Evolutionary conservation across 2,888 invertebrate genomes (phyloP).

Genomic region (Fragum fragum): DNA sequence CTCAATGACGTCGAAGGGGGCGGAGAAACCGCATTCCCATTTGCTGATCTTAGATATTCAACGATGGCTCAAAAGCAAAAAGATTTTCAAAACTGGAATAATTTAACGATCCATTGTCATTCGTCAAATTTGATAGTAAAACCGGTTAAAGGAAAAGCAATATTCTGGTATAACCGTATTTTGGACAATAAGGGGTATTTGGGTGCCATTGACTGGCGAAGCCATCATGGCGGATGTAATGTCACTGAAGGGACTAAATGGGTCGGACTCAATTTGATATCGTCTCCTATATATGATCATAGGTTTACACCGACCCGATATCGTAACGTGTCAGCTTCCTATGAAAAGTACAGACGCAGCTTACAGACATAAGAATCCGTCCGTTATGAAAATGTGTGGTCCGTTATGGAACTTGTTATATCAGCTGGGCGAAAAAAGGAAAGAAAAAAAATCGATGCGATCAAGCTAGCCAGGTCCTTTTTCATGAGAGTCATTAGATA

Average conservation of each 20-base stretch:
- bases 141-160: slow-evolving; percentile 76
- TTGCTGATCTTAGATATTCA: slow-evolving; percentile 45
- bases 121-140: slow-evolving; percentile 65
- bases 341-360: not conserved
- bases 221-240: slow-evolving; percentile 79
- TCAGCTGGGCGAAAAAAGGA: no score
- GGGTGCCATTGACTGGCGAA: slow-evolving; percentile 67
- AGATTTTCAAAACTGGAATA: slow-evolving; percentile 21
- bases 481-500: no score
- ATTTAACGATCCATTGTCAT: slow-evolving; percentile 67
- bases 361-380: no score
- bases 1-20: slow-evolving; percentile 78
- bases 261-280: slow-evolving; percentile 81
- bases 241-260: slow-evolving; percentile 77
- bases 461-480: no score
- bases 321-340: not conserved
- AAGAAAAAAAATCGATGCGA: no score
- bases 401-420: no score
- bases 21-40: slow-evolving; percentile 79
- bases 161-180: slow-evolving; percentile 80
- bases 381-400: no score
- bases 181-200: slow-evolving; percentile 72
- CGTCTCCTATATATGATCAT: slow-evolving; percentile 54
- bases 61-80: slow-evolving; percentile 10
- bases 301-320: slow-evolving; percentile 17